Evolutionary conservation across 2,888 invertebrate species (phyloP), one percentile per base, ranked within the genome.

Genomic region (Lacanobia oleracea): DNA sequence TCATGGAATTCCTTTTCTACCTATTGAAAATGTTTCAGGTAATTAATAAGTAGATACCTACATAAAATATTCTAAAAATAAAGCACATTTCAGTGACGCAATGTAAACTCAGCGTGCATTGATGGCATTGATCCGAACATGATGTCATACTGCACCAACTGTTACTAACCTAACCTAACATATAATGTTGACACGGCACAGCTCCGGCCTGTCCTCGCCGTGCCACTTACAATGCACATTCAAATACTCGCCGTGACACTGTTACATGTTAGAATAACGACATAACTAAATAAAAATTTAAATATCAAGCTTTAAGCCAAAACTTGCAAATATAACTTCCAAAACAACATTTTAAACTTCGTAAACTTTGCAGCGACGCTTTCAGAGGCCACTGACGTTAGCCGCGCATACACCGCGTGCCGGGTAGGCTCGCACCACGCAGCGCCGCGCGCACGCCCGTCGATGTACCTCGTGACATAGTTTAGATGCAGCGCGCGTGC

Each of bases 401-500:
- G 59, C 59, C 16, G 50, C 43, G 53, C 43, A 60, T 79, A 37
- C 83, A 82, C 62, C 57, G 74, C 77, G 54, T 23, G 76, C 61
- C 62, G 53, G 37, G 59, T 71, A 76, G 62, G 77, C 67, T 66
- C 43, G 27, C 51, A 57, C 62, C 40, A 54, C 48, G 64, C 51
- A 14, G 67, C 51, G 50, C 10, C 51, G 67, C 66, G 71, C 81
- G 68, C 64, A 53, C 61, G 54, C 65, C 72, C 77, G 53, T 63
- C 85, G 56, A 87, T 90, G 90, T 89, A 88, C 87, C 87, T 86
- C 84, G 89, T 93, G 93, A 91, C 93, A 91, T 91, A 92, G 90
- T 93, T 93, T 88, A 90, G 92, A 92, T 94, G 94, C 94, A 94
- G 84, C 91, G 93, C 93, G 94, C 94, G 94, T 94, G 93, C 91